Evolutionary conservation across 2,113 vertebrate species (phyloP), one percentile per base, ranked within the genome.

Genomic region (Tachysurus fulvidraco): DNA sequence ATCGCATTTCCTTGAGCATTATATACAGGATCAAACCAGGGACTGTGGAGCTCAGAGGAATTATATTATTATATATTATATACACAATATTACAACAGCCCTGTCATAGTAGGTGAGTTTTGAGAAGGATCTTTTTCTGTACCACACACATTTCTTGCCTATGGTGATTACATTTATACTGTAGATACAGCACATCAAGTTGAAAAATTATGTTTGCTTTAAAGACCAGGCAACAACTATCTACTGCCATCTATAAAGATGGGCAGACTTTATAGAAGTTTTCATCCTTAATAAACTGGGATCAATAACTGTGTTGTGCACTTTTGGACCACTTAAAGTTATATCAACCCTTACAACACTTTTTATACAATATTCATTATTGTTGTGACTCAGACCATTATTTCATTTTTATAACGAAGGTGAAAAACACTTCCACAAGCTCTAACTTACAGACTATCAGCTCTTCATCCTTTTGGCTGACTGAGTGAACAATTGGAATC

Each of bases 391-490:
- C 10, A 3, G 21, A 46, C 8, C 36, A 10, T 71, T 71, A 9
- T n/a, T n/a, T n/a, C n/a, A n/a, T n/a, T n/a, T n/a, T n/a, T n/a
- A n/a, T n/a, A n/a, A n/a, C n/a, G n/a, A 46, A 14, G 62, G n/a
- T 83, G 62, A 69, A n/a, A 54, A 62, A 54, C 14, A 69, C 44
- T 54, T 46, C 46, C 46, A 69, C 62, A 83, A 25, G 62, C 36
- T 77, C 71, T 5, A 57, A 83, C 16, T 57, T 60, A 36, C 23
- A 44, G 28, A 54, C 44, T 76, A 85, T 79, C 59, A 79, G 60
- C 16, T 71, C 55, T 73, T 50, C 64, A 86, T 81, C 5, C 44
- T 17, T 50, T 81, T 50, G 74, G 54, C 54, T 30, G 36, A n/a
- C 46, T 28, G 36, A 74, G 11, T 28, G 54, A 16, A 23, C 60